Base-by-base conservation (phyloP, 2,888 invertebrate genomes). In the Ectemnius continuus region DNA sequence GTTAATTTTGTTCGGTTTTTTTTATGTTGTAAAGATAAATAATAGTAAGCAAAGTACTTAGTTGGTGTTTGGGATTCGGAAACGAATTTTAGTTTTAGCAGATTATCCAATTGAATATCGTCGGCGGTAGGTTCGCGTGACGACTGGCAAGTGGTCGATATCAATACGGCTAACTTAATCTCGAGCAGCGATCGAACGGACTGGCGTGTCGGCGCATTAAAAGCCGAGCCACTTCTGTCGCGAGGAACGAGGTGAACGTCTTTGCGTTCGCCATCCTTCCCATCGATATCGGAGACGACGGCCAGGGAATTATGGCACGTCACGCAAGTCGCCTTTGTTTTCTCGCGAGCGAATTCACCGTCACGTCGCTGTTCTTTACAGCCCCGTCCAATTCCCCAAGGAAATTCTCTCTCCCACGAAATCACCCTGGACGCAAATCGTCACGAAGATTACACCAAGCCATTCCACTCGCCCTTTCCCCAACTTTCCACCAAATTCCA, bases 281-380 rank as follows among this genome's bases (percentile, higher is more conserved):
- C 52, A 52, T 16, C 52, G 52, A 16, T 52, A 52, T 52, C 52
- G 52, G 16, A 36, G 36, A 36, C 14, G 14, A 16, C 8, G 52
- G n/a, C 52, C 52, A 11, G 16, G 16, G 16, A 52, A 52, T 52
- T 52, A 52, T 52, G 52, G 16, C n/a, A 11, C n/a, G 52, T 52
- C 52, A 52, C 52, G 52, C 52, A 52, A 52, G 8, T 14, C 16
- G 52, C 16, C 52, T 52, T 52, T 52, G 52, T 52, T 16, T 52
- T 52, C 52, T 13, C 4, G 6, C n/a, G 16, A 52, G 16, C 16
- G 52, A 52, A 52, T 52, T 52, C 52, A 52, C 5, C 52, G 52
- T 52, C 52, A 52, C 52, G 52, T 52, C 16, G 52, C 14, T 14
- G 36, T 11, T 11, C 36, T 36, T 36, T 36, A 36, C 36, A 11